A percentile compares a stretch with the other conserved stretches of the same genome.
Evolutionary conservation across 1,140 invertebrate genomes (phyloP).

Genomic region (Drosophila trapezifrons): DNA sequence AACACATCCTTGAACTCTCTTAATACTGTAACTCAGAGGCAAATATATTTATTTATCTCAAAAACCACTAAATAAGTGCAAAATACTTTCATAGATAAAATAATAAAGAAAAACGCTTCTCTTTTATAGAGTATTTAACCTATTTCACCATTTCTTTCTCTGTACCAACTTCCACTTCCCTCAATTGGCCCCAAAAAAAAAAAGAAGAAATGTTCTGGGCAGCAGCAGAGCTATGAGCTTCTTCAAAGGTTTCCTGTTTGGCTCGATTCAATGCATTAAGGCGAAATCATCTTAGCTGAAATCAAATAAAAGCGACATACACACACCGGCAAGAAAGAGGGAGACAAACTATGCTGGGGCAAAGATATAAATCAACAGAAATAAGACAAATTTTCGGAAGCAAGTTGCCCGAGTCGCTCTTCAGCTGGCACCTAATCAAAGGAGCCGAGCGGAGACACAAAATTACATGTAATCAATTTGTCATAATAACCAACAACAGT

Average conservation of each 20-base stretch:
- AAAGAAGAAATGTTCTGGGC: slow-evolving; percentile 8
- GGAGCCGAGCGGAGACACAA: slow-evolving; percentile 24
- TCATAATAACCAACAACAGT: slow-evolving; percentile 42
- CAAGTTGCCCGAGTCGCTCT: slow-evolving; percentile 5
- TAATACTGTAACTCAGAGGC: too few relatives aligned
- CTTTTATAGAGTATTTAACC: neutral
- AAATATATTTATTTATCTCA: too few relatives aligned
- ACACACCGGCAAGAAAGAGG: neutral
- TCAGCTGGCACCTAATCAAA: slow-evolving; percentile 53
- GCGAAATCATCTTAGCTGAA: slow-evolving; percentile 56
- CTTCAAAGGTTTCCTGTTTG: slow-evolving; percentile 65
- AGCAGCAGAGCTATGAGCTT: slow-evolving; percentile 28
- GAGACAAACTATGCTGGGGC: slow-evolving; percentile 26
- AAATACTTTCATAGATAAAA: too few relatives aligned
- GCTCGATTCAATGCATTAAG: slow-evolving; percentile 66
- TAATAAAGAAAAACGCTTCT: too few relatives aligned
- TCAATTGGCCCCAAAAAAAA: slow-evolving; percentile 29
- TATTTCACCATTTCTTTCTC: neutral
- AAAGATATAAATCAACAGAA: slow-evolving; percentile 58
- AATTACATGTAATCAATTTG: slow-evolving; percentile 67
- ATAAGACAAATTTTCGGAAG: slow-evolving; percentile 52
- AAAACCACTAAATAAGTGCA: too few relatives aligned
- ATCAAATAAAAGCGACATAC: slow-evolving; percentile 38
- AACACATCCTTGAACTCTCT: too few relatives aligned
- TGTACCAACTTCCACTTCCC: slow-evolving; percentile 42